A percentile compares a stretch with the other conserved stretches of the same genome.
These are phyloP conservation scores for Vesta saturnalis DNA, from an alignment of 2,888 invertebrate species.

Conservation along the genomic window DNA sequence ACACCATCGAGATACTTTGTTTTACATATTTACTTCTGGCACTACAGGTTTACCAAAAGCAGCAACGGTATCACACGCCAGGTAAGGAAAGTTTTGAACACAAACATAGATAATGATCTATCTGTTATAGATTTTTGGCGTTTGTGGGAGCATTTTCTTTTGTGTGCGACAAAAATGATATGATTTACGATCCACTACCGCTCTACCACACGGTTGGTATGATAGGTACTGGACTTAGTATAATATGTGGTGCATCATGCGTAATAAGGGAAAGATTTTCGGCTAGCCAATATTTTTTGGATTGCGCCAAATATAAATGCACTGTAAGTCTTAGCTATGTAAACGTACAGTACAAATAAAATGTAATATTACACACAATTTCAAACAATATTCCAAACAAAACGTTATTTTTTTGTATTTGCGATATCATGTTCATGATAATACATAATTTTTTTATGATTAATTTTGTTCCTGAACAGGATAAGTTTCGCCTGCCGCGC, in stretches of 20 bases:
- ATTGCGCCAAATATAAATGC: slow-evolving; percentile 89
- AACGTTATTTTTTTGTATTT: too few species aligned
- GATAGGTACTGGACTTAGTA: slow-evolving; percentile 81
- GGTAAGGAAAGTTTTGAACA: slow-evolving; percentile 61
- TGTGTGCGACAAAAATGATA: slow-evolving; percentile 64
- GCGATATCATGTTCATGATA: too few species aligned
- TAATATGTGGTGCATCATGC: slow-evolving; percentile 80
- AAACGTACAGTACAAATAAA: not conserved
- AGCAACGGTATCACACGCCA: slow-evolving; percentile 89
- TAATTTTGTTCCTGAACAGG: too few species aligned
- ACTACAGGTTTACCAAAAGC: slow-evolving; percentile 98
- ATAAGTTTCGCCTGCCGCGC: too few species aligned
- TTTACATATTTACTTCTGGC: slow-evolving; percentile 95
- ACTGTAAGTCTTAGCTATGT: slow-evolving; percentile 69
- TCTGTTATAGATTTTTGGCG: not conserved
- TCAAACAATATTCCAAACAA: too few species aligned
- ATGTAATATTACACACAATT: too few species aligned
- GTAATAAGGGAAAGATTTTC: slow-evolving; percentile 92
- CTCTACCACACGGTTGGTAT: slow-evolving; percentile 96
- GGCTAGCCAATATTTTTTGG: slow-evolving; percentile 92
- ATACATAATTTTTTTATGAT: too few species aligned
- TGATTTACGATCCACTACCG: slow-evolving; percentile 90
- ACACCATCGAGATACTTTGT: slow-evolving; percentile 71
- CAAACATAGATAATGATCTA: not conserved
- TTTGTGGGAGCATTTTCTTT: not conserved